Conservation (phyloP, 1,140 invertebrate species). For the Hyles euphorbiae region DNA sequence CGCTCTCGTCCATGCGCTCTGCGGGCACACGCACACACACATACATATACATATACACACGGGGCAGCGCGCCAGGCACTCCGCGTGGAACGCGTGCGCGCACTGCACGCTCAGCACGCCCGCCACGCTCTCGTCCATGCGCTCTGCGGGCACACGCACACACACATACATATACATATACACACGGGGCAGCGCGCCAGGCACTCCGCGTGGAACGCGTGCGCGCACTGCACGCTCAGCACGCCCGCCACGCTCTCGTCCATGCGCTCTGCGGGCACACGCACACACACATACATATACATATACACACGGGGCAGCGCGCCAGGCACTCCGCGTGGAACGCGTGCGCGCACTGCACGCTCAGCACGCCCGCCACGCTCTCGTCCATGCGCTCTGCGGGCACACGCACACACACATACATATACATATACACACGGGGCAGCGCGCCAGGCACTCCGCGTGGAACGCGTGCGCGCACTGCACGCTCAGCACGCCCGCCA, state of each 20-base stretch:
- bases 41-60: neutral
- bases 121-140: slow-evolving; percentile 98
- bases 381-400: slow-evolving; percentile 97
- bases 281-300: neutral
- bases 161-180: neutral
- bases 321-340: slow-evolving; percentile 97
- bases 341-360: slow-evolving; percentile 98
- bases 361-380: slow-evolving; percentile 96
- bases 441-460: slow-evolving; percentile 94
- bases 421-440: slow-evolving; percentile 52
- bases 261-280: slow-evolving; percentile 93
- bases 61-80: slow-evolving; percentile 96
- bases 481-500: slow-evolving; percentile 97
- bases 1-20: slow-evolving; percentile 98
- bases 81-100: slow-evolving; percentile 98
- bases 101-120: slow-evolving; percentile 98
- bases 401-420: neutral
- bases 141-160: slow-evolving; percentile 86
- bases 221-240: slow-evolving; percentile 98
- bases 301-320: slow-evolving; percentile 82
- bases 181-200: slow-evolving; percentile 89
- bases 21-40: slow-evolving; percentile 67
- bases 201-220: slow-evolving; percentile 97
- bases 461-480: slow-evolving; percentile 99
- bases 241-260: slow-evolving; percentile 98